Evolutionary conservation across 2,113 vertebrate genomes (phyloP), one percentile per base, ranked within the genome.

Genomic region (Loxodonta africana): DNA sequence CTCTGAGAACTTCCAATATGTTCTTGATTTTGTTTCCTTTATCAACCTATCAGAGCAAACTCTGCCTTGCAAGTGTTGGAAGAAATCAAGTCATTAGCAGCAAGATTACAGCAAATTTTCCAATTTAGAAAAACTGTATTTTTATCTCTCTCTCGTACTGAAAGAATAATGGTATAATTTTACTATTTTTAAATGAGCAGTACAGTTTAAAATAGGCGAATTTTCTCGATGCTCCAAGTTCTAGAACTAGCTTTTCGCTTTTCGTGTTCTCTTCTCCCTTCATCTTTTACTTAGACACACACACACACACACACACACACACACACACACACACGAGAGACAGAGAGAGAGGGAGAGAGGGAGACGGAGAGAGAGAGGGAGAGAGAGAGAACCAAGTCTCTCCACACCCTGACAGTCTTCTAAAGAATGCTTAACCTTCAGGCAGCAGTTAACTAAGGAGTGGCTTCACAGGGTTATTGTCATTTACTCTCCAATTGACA

Each of bases 71-170:
- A 98, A 98, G 97, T 97, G 98, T 98, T 98, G 95, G 98, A 92
- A 97, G 98, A 98, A 99, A 98, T 98, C 97, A 98, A 98, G 98
- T 98, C 97, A 98, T 98, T 98, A 98, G 98, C 97, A 97, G 95
- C 98, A 98, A 98, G 96, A 98, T 98, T 98, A 98, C 97, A 98
- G 98, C 90, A 97, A 95, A 98, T 98, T 98, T 98, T 98, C 96
- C 98, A 98, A 98, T 98, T 99, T 98, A 98, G 97, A 98, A 98
- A 98, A 97, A 97, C 95, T 93, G 65, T 96, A 96, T 96, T 98
- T 98, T 97, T 98, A 96, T 98, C 97, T 97, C 93, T 82, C 86
- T 96, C 95, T 94, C 90, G 91, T 81, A 95, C 71, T 88, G 96
- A 97, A 98, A 98, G 95, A 97, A 97, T 97, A 97, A 98, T 98